Evolutionary conservation across 2,888 invertebrate genomes (phyloP).

Genomic region (Brachyopa scutellaris): DNA sequence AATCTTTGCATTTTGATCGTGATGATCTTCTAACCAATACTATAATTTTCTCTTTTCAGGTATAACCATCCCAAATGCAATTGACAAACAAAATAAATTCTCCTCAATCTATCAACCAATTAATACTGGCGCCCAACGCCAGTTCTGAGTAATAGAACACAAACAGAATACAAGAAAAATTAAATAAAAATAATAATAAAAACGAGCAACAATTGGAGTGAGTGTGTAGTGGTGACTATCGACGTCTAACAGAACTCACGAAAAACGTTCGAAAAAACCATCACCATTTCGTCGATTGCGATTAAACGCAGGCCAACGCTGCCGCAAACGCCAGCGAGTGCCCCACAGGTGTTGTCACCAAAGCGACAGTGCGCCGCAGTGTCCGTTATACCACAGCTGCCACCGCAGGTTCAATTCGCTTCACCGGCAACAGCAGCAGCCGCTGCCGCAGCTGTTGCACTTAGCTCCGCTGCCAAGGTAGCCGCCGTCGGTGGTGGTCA

Average conservation of each 20-base stretch:
- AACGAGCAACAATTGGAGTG: not conserved
- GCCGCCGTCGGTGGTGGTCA: slow-evolving; percentile 77
- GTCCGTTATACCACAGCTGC: slow-evolving; percentile 79
- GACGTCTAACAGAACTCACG: slow-evolving; percentile 42
- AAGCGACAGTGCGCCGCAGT: slow-evolving; percentile 82
- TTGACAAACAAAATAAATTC: slow-evolving; percentile 20
- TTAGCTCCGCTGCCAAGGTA: slow-evolving; percentile 75
- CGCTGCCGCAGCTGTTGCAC: slow-evolving; percentile 76
- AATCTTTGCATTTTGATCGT: not conserved
- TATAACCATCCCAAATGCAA: slow-evolving; percentile 45
- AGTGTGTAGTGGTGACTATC: slow-evolving; percentile 53
- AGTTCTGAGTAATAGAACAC: slow-evolving; percentile 2
- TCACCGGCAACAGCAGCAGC: slow-evolving; percentile 81
- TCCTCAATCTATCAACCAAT: not conserved
- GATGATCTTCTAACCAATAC: not conserved
- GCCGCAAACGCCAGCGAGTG: slow-evolving; percentile 83
- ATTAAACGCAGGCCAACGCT: slow-evolving; percentile 83
- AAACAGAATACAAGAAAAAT: too few species aligned
- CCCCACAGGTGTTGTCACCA: slow-evolving; percentile 83
- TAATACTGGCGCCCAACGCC: slow-evolving; percentile 50
- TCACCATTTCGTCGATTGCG: slow-evolving; percentile 83
- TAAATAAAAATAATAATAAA: not conserved
- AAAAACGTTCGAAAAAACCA: slow-evolving; percentile 80
- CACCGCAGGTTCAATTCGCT: slow-evolving; percentile 76
- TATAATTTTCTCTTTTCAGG: slow-evolving; percentile 21